Evolutionary conservation across 2,797 vertebrate genomes (phyloP).

Genomic region (Sphenopsis melanotis): DNA sequence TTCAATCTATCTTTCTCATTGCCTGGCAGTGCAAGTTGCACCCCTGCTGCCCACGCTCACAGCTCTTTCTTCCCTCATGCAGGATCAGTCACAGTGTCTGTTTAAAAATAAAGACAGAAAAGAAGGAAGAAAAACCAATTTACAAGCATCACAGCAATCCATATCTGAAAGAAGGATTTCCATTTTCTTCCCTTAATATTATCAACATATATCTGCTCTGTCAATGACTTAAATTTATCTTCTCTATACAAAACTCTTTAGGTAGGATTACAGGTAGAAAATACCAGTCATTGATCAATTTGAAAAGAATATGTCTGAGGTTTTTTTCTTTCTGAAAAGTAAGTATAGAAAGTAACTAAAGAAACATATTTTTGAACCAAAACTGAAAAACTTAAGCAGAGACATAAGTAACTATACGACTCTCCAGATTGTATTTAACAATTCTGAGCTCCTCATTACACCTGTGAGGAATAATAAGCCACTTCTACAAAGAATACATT

Average conservation of each 20-base stretch:
- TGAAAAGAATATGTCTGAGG: background rate
- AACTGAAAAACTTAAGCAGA: background rate
- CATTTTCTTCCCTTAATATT: background rate
- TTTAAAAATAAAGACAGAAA: background rate
- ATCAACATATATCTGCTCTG: background rate
- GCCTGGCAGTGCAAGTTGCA: background rate
- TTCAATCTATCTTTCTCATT: background rate
- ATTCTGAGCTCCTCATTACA: background rate
- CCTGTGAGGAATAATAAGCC: background rate
- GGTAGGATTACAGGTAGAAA: background rate
- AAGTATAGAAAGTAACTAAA: background rate
- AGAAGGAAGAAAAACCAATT: background rate
- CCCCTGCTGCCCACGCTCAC: background rate
- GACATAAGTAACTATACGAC: background rate
- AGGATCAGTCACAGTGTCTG: background rate
- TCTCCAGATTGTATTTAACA: background rate
- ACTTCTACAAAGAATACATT: background rate
- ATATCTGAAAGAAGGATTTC: background rate
- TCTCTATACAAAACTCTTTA: background rate
- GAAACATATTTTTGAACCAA: background rate
- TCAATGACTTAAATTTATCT: background rate
- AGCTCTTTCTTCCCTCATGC: background rate
- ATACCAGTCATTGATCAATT: background rate
- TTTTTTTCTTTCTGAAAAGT: background rate
- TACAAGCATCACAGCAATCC: background rate